phyloP scores from a whole-genome alignment of 2,797 vertebrate genomes.

The Sylvilagus floridanus region DNA sequence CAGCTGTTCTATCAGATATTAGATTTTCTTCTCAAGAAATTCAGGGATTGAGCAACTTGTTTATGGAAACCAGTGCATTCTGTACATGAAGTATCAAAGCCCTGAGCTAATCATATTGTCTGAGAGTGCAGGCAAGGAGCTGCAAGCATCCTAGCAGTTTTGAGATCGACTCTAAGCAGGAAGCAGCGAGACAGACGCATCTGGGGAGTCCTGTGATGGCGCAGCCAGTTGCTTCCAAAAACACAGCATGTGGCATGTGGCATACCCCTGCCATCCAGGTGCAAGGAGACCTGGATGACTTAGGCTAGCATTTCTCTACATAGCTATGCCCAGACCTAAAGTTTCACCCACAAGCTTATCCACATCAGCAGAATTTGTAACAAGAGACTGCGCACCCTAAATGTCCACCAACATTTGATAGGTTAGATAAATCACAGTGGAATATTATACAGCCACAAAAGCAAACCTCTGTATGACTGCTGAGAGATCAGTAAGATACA shows the following conservation, averaged over 20 bases:
- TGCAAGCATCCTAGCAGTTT: not conserved
- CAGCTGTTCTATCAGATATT: not conserved
- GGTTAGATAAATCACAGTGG: not conserved
- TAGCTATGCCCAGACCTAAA: not conserved
- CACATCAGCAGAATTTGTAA: not conserved
- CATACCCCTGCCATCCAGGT: rapidly evolving
- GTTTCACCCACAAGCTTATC: not conserved
- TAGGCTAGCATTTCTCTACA: not conserved
- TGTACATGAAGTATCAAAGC: not conserved
- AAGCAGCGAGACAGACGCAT: not conserved
- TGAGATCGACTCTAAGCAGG: not conserved
- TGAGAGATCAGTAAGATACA: not conserved
- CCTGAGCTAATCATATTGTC: not conserved
- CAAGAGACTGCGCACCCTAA: not conserved
- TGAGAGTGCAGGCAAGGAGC: not conserved
- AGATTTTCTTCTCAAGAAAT: not conserved
- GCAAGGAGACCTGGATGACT: not conserved
- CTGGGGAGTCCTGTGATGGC: not conserved
- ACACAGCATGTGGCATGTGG: rapidly evolving
- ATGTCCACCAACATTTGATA: too few species aligned
- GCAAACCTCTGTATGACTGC: not conserved
- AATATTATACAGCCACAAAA: not conserved
- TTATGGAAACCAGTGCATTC: not conserved
- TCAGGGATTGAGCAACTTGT: not conserved
- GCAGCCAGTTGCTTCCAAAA: not conserved